These are phyloP conservation scores for Baryphthengus martii DNA, from an alignment of 2,113 vertebrate species.

Conservation along the genomic window DNA sequence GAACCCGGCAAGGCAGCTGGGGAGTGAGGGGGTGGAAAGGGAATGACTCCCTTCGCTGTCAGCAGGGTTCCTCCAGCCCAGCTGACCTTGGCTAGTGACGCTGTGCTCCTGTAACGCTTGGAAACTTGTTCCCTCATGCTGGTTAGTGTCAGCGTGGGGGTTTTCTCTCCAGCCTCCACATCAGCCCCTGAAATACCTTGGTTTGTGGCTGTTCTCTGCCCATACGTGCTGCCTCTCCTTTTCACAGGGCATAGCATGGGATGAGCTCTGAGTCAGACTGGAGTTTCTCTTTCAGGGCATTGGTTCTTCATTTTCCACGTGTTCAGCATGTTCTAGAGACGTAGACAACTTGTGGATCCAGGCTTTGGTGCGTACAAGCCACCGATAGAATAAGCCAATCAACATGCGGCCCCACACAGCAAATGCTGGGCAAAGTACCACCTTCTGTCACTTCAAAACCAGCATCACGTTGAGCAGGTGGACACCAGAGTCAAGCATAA, in stretches of 20 bases:
- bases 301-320: fast-evolving
- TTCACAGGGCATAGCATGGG: not conserved
- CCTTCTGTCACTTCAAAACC: not conserved
- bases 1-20: not conserved
- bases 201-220: not conserved
- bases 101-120: not conserved
- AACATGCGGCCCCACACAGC: not conserved
- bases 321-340: not conserved
- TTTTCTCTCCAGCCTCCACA: not conserved
- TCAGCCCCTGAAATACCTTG: not conserved
- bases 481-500: fast-evolving
- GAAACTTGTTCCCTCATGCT: not conserved
- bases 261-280: not conserved
- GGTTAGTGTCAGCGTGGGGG: not conserved
- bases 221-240: not conserved
- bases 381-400: not conserved
- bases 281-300: not conserved
- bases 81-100: not conserved
- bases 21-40: not conserved
- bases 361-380: not conserved
- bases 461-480: not conserved
- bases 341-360: not conserved
- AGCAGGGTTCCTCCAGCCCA: not conserved
- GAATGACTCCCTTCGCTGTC: not conserved
- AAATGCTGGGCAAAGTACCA: not conserved